Conservation (phyloP, 2,113 vertebrate species). For the Ginglymostoma cirratum region DNA sequence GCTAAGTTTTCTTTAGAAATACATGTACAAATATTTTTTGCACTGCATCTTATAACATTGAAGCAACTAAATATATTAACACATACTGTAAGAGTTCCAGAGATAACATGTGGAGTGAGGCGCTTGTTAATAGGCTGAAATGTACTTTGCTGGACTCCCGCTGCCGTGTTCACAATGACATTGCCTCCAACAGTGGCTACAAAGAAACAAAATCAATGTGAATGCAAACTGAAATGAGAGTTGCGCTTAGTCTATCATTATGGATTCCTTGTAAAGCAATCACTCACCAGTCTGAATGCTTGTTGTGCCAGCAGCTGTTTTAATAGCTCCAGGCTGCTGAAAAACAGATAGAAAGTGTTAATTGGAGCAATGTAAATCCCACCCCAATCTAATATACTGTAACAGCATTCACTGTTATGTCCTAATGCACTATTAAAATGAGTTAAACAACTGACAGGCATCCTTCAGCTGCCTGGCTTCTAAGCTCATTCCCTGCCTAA, state of each 20-base stretch:
- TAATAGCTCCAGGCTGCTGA: constrained; percentile 80
- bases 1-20: neutral
- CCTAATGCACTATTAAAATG: neutral
- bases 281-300: constrained; percentile 80
- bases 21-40: neutral
- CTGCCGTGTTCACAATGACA: constrained; percentile 84
- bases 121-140: constrained; percentile 91
- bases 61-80: neutral
- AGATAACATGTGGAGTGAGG: constrained; percentile 74
- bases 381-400: neutral
- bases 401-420: neutral
- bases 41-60: neutral
- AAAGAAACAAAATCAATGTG: constrained; percentile 40
- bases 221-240: neutral
- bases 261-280: neutral
- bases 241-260: neutral
- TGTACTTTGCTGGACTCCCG: constrained; percentile 75
- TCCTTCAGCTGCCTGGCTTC: neutral
- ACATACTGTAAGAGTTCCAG: constrained; percentile 77
- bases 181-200: constrained; percentile 86
- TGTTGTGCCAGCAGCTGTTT: constrained; percentile 76
- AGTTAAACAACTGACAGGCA: neutral
- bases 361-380: neutral
- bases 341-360: constrained; percentile 40
- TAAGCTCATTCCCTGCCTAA: neutral